Evolutionary conservation across 2,888 invertebrate genomes (phyloP), one percentile per base, ranked within the genome.

Genomic region (Choristoneura rosaceana): DNA sequence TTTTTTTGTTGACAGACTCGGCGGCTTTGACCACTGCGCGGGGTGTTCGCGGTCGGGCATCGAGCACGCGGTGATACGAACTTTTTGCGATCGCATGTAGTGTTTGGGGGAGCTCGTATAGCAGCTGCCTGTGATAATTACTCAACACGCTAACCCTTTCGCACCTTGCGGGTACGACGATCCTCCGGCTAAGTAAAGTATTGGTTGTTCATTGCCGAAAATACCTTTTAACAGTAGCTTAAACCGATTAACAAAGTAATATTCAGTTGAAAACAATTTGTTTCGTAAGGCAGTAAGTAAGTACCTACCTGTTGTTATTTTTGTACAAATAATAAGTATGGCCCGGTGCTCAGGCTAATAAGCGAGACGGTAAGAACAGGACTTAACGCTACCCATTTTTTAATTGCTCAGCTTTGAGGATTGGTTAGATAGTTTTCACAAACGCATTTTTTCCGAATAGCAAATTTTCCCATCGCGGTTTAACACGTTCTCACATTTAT

Each of bases 111-210:
- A 89, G 85, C 84, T 82, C 85, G 87, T 86, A 50, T 61, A 63
- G 67, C 93, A 93, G 92, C 93, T 93, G 93, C 88, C 86, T 81
- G 87, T 87, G 86, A 87, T 87, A 91, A 93, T 91, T 91, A 90
- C 86, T 87, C 82, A 85, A 83, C 91, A 92, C 90, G 90, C 91
- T 81, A 90, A 91, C 90, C 89, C 90, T 88, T 90, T 93, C 85
- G 90, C 93, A 93, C 93, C 93, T 93, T 93, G 93, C 91, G 83
- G 80, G 80, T 80, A 79, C 82, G 77, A 79, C 80, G 79, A 81
- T 81, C 76, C 81, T 76, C 80, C 74, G 77, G 74, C 79, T 77
- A 82, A 81, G 74, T 79, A 79, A 82, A 81, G 74, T 79, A 79
- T 75, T 76, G 73, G 74, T 82, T 79, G 80, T 79, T 80, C 76